phyloP scores from a whole-genome alignment of 2,888 invertebrate species.

The Keiferia lycopersicella region DNA sequence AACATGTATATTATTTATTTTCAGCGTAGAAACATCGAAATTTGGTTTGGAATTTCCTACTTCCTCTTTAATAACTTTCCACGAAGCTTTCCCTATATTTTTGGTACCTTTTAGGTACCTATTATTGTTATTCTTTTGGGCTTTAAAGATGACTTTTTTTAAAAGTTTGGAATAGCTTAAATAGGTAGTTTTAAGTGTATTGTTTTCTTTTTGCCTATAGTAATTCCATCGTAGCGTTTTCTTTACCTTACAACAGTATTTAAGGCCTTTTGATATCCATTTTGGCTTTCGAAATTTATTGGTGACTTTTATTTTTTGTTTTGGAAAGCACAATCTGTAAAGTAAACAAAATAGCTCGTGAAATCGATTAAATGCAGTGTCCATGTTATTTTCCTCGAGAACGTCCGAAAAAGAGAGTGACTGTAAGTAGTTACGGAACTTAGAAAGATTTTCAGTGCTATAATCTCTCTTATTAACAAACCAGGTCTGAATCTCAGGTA shows the following conservation, averaged over 20 bases:
- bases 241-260: conserved; percentile 1
- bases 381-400: neutral
- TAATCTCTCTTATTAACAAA: conserved; percentile 23
- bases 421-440: conserved; percentile 24
- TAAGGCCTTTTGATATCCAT: conserved; percentile 2
- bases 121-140: neutral
- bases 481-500: neutral
- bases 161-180: neutral
- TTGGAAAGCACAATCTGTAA: conserved; percentile 11
- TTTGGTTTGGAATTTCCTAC: neutral
- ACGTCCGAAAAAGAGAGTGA: conserved; percentile 22
- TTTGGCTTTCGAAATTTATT: neutral
- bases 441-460: conserved; percentile 21
- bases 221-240: neutral
- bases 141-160: neutral
- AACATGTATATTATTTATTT: neutral
- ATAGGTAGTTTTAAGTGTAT: neutral
- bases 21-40: neutral
- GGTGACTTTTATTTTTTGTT: neutral
- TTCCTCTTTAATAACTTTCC: conserved; percentile 4
- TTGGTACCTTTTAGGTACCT: neutral
- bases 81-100: neutral
- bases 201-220: neutral
- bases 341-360: conserved; percentile 6
- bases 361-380: conserved; percentile 11